Conservation (phyloP, 2,888 invertebrate genomes). For the Lapara coniferarum region DNA sequence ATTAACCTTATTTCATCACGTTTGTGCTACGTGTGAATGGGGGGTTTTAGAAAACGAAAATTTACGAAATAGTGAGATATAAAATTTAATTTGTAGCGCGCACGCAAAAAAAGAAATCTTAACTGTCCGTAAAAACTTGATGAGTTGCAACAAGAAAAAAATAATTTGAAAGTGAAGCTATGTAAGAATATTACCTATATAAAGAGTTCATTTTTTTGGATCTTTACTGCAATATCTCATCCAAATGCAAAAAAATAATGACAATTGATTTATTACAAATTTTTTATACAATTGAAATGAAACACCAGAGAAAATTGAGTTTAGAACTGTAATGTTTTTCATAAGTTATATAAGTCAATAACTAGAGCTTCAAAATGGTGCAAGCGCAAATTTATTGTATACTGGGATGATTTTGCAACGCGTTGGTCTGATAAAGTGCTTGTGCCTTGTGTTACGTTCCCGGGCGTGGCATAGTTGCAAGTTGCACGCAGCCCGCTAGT, state of each 20-base stretch:
- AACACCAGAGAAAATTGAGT: background rate
- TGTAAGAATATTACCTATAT: too few relatives aligned
- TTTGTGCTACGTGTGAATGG: conserved; percentile 25
- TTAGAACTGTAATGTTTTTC: conserved; percentile 1
- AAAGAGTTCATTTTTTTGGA: background rate
- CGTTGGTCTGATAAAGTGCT: conserved; percentile 1
- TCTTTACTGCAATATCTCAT: background rate
- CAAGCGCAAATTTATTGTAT: conserved; percentile 12
- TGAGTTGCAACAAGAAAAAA: background rate
- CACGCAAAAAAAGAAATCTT: conserved; percentile 15
- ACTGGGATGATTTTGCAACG: conserved; percentile 13
- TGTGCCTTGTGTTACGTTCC: conserved; percentile 4
- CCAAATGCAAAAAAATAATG: background rate
- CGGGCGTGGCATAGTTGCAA: conserved; percentile 26
- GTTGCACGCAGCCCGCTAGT: conserved; percentile 6
- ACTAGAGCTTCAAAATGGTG: conserved; percentile 12
- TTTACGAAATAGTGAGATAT: conserved; percentile 21
- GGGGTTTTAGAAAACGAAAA: conserved; percentile 11
- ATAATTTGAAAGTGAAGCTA: too few relatives aligned
- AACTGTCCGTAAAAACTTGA: background rate
- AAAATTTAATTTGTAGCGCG: background rate
- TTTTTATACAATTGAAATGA: background rate
- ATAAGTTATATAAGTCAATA: conserved; percentile 2
- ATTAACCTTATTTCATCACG: conserved; percentile 29
- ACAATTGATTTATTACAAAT: conserved; percentile 2